phyloP scores from a whole-genome alignment of 2,888 invertebrate species.

The Xanthorhoe spadicearia region DNA sequence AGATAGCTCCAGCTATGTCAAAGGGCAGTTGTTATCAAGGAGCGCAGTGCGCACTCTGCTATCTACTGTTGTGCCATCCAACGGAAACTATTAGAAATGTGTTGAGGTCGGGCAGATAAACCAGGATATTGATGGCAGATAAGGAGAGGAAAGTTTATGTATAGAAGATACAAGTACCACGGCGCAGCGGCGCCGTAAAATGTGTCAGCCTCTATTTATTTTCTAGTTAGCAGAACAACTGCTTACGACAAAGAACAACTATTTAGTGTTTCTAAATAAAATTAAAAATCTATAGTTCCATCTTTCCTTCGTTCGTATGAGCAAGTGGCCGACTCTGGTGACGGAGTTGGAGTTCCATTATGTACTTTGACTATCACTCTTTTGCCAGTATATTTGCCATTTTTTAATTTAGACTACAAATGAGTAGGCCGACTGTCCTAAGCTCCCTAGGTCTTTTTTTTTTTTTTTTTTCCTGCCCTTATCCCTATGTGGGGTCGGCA shows the following conservation, averaged over 20 bases:
- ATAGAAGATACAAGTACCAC: neutral
- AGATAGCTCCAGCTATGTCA: slow-evolving; percentile 61
- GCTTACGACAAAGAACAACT: neutral
- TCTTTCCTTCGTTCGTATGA: too few species aligned
- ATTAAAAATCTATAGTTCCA: too few species aligned
- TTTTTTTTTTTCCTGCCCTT: too few species aligned
- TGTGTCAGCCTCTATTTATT: neutral
- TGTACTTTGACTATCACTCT: too few species aligned
- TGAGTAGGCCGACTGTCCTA: neutral
- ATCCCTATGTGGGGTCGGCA: too few species aligned
- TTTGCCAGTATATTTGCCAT: too few species aligned
- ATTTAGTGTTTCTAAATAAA: too few species aligned
- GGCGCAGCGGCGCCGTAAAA: too few species aligned
- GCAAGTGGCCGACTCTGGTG: too few species aligned
- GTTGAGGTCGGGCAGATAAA: slow-evolving; percentile 31
- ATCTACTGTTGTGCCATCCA: slow-evolving; percentile 43
- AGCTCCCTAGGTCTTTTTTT: neutral
- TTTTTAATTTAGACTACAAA: neutral
- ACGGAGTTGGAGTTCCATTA: too few species aligned
- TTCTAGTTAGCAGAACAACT: neutral
- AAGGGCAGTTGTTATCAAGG: slow-evolving; percentile 49
- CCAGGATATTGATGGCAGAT: slow-evolving; percentile 16
- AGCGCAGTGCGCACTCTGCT: slow-evolving; percentile 36
- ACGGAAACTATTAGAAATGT: slow-evolving; percentile 48
- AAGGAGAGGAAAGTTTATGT: slow-evolving; percentile 30